A percentile compares a stretch with the other conserved stretches of the same genome.
phyloP scores from a whole-genome alignment of 1,140 invertebrate species.

The Plectus sambesii region DNA sequence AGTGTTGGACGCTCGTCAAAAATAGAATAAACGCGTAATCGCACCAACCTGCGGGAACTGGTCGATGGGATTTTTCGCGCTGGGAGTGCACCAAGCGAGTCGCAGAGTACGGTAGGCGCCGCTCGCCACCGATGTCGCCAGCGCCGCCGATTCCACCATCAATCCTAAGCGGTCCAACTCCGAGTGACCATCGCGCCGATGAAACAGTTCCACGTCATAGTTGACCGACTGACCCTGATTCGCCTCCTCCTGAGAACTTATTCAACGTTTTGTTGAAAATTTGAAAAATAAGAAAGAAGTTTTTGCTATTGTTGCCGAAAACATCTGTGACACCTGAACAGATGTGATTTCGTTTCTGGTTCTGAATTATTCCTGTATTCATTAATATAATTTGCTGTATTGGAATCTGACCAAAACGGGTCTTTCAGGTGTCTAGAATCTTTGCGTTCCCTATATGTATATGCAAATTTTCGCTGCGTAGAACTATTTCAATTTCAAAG shows the following conservation, averaged over 20 bases:
- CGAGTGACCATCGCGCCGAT: constrained; percentile 21
- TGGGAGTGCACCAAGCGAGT: constrained; percentile 27
- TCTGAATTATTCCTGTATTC: not conserved
- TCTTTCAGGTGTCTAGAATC: no score
- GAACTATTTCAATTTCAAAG: no score
- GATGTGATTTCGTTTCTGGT: not conserved
- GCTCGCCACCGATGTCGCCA: constrained; percentile 3
- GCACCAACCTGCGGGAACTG: constrained; percentile 11
- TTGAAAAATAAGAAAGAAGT: no score
- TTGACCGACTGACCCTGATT: constrained; percentile 31
- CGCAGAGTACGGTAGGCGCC: constrained; percentile 16
- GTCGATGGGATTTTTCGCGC: constrained; percentile 28
- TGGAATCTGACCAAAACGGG: no score
- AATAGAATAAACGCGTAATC: constrained; percentile 25
- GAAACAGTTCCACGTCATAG: constrained; percentile 33
- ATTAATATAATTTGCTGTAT: no score
- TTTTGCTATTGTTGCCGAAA: no score
- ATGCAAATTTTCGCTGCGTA: no score
- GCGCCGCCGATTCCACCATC: constrained; percentile 12
- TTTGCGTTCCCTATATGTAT: no score
- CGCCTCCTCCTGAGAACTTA: constrained; percentile 25
- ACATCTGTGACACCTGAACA: constrained; percentile 1
- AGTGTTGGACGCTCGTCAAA: no score
- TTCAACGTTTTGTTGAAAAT: no score
- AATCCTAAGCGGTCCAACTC: constrained; percentile 12